Evolutionary conservation across 2,113 vertebrate genomes (phyloP), one percentile per base, ranked within the genome.

Genomic region (Bubo scandiacus): DNA sequence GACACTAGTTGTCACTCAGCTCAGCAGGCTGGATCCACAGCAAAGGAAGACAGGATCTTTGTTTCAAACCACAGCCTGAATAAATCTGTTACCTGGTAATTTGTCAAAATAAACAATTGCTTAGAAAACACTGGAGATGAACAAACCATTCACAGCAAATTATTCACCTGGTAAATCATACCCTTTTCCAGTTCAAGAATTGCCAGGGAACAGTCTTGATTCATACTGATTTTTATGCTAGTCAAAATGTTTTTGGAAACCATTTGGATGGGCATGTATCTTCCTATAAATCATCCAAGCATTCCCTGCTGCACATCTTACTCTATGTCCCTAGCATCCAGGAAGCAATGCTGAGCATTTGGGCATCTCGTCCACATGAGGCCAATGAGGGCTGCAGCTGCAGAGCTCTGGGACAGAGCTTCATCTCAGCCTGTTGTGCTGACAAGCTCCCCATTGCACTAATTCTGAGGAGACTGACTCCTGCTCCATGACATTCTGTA

Each of bases 41-140:
- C 32, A 29, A 90, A 94, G 58, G 73, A 66, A 51, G 17, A 29
- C 36, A 47, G 63, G 27, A 26, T 61, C 73, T 74, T 67, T 66
- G 25, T 43, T 91, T 94, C 73, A 88, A 80, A 91, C 22, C 70
- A 81, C 61, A 73, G 80, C 32, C 54, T 51, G 8, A 57, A 62
- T 43, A 87, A 96, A 96, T 66, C 12, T 40, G 34, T 34, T 65
- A 72, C n/a, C 66, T 92, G 72, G 55, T 78, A 94, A 65, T 84
- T 86, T 89, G 6, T 78, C 26, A 88, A 74, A 57, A 87, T 71
- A 66, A 74, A 20, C 30, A n/a, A 52, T 36, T 86, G 54, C 68
- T 92, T 65, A 86, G 71, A 87, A 80, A 95, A 92, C 22, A 25
- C 30, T 65, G 8, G 29, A 30, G 27, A 57, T 30, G 21, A 88